Percentiles rank a stretch among this genome's conserved stretches.
Conservation (phyloP, 2,113 vertebrate genomes). For the Centrocercus urophasianus region DNA sequence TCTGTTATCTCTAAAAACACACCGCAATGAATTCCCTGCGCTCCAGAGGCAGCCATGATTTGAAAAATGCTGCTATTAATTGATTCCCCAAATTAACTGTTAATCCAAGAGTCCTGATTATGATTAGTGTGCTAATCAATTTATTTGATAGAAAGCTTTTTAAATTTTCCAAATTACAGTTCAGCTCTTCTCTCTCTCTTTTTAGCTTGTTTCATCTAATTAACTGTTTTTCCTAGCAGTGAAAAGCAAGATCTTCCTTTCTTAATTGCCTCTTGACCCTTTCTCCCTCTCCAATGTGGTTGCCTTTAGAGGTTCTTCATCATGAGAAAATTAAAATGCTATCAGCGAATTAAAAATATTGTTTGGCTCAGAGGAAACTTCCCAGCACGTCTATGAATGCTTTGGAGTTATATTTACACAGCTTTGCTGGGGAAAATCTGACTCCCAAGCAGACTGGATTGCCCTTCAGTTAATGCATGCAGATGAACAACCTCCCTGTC, state of each 20-base stretch:
- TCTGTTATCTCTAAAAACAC: constrained; percentile 58
- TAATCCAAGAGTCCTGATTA: constrained; percentile 72
- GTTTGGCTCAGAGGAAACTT: constrained; percentile 55
- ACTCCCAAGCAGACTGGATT: neutral
- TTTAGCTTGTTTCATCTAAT: constrained; percentile 62
- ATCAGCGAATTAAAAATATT: constrained; percentile 43
- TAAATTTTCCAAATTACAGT: constrained; percentile 54
- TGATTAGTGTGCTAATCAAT: constrained; percentile 74
- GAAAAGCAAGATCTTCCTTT: constrained; percentile 62
- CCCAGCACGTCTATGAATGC: neutral
- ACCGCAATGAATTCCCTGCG: constrained; percentile 16
- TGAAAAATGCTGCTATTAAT: constrained; percentile 69
- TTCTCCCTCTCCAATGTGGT: constrained; percentile 30
- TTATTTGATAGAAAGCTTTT: constrained; percentile 71
- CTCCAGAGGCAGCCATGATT: constrained; percentile 28
- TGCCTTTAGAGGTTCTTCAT: constrained; percentile 59
- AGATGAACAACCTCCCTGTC: neutral
- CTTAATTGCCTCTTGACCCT: constrained; percentile 73
- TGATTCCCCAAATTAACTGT: constrained; percentile 73
- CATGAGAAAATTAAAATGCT: constrained; percentile 71
- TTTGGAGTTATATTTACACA: neutral
- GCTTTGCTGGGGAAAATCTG: neutral
- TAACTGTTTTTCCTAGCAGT: constrained; percentile 65
- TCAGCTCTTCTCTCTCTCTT: constrained; percentile 44
- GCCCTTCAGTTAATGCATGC: neutral